These are phyloP conservation scores for Clistopyga incitator DNA, from an alignment of 2,888 invertebrate genomes.

Conservation along the genomic window DNA sequence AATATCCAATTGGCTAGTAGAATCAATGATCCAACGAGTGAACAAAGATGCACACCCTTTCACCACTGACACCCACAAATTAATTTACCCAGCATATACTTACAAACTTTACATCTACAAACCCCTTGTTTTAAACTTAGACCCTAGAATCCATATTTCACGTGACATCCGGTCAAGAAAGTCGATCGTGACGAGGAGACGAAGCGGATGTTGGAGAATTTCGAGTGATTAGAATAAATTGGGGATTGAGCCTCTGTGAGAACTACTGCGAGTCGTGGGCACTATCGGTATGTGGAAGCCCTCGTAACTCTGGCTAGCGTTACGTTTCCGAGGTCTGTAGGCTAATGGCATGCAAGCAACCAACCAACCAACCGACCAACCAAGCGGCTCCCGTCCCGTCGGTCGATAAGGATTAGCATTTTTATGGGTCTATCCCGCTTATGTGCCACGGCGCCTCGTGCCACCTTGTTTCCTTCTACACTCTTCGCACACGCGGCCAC, in stretches of 20 bases:
- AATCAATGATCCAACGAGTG: background rate
- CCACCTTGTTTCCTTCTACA: slow-evolving; percentile 80
- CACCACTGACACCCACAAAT: background rate
- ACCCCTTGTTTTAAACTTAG: background rate
- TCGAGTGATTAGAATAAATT: slow-evolving; percentile 27
- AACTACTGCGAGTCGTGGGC: slow-evolving; percentile 30
- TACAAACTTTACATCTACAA: background rate
- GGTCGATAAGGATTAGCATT: slow-evolving; percentile 84
- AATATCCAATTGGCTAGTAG: too few relatives aligned
- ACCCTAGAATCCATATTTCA: background rate
- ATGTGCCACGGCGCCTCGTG: slow-evolving; percentile 80
- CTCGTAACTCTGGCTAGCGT: slow-evolving; percentile 66
- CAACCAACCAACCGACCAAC: slow-evolving; percentile 63
- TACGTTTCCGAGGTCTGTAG: slow-evolving; percentile 82
- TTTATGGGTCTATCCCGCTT: slow-evolving; percentile 84
- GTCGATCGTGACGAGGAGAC: background rate
- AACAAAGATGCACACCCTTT: background rate
- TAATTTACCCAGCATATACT: background rate
- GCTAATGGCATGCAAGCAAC: slow-evolving; percentile 84
- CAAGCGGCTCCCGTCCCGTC: slow-evolving; percentile 73
- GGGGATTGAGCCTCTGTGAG: slow-evolving; percentile 27
- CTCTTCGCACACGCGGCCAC: slow-evolving; percentile 76
- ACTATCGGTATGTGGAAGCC: slow-evolving; percentile 50
- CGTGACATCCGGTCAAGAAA: background rate
- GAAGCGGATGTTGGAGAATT: slow-evolving; percentile 2